These are phyloP conservation scores for Hirtodrosophila confusa DNA, from an alignment of 2,888 invertebrate species.

Conservation along the genomic window DNA sequence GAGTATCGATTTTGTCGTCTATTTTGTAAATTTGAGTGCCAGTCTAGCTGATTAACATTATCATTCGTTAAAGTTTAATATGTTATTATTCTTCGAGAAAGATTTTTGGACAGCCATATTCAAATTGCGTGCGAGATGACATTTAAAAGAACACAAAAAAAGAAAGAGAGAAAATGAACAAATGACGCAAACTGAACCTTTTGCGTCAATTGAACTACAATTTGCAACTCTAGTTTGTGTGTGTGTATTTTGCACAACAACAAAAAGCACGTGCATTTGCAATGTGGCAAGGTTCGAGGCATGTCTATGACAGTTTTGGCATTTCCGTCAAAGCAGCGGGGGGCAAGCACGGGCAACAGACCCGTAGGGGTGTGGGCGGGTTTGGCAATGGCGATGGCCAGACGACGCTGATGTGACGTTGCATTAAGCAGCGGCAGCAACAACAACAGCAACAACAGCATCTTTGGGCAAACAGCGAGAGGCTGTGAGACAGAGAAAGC, in stretches of 20 bases:
- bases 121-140: no score
- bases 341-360: conserved; percentile 18
- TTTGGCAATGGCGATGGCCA: conserved; percentile 11
- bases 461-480: conserved; percentile 31
- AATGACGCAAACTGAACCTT: no score
- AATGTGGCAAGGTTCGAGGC: conserved; percentile 61
- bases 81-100: no score
- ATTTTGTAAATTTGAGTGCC: no score
- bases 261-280: conserved; percentile 43
- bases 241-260: background rate
- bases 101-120: no score
- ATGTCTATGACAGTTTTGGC: conserved; percentile 68
- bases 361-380: conserved; percentile 4
- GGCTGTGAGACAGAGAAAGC: conserved; percentile 24
- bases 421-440: conserved; percentile 42
- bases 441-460: conserved; percentile 35
- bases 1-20: no score
- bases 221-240: conserved; percentile 1
- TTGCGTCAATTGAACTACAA: background rate
- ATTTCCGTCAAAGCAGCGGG: conserved; percentile 26
- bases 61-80: no score
- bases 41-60: no score
- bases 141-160: no score
- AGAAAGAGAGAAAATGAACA: no score
- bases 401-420: conserved; percentile 43